Evolutionary conservation across 2,888 invertebrate species (phyloP), one percentile per base, ranked within the genome.

Genomic region (Cryptosula pallasiana): DNA sequence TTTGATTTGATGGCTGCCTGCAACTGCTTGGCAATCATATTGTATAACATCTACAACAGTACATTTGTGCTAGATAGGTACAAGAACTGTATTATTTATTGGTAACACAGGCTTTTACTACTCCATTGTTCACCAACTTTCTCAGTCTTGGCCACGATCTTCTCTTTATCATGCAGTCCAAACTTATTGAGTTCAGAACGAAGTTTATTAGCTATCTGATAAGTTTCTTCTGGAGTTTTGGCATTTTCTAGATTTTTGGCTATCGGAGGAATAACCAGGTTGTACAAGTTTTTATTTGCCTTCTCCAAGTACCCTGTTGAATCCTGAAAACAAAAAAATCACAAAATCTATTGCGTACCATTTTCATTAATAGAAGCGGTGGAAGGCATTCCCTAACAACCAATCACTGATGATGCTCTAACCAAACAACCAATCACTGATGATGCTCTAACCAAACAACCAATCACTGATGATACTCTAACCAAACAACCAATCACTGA

Each of bases 1-100:
- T 63, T 63, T 2, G 27, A 32, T n/a, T 63, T 63, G 20, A 63
- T 63, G 9, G 63, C 63, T 13, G 63, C 63, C n/a, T 63, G 63
- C 2, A 63, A 32, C n/a, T 63, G 63, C 32, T 63, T 63, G 32
- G 63, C 20, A 13, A 63, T 34, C 27, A 25, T 27, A n/a, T 63
- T 27, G 27, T 63, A 63, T 32, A 63, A n/a, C 63, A 63, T 63
- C 63, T 63, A 34, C 20, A 34, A 9, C 20, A 45, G n/a, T n/a
- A n/a, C n/a, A n/a, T n/a, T n/a, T n/a, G n/a, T n/a, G n/a, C n/a
- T n/a, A n/a, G n/a, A n/a, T n/a, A n/a, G n/a, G n/a, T n/a, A n/a
- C n/a, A n/a, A n/a, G n/a, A n/a, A n/a, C n/a, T n/a, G n/a, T n/a
- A n/a, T n/a, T n/a, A n/a, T n/a, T n/a, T n/a, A n/a, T n/a, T n/a